Percentiles rank a stretch among this genome's conserved stretches.
phyloP scores from a whole-genome alignment of 2,888 invertebrate genomes.

The Eugnorisma glareosa region DNA sequence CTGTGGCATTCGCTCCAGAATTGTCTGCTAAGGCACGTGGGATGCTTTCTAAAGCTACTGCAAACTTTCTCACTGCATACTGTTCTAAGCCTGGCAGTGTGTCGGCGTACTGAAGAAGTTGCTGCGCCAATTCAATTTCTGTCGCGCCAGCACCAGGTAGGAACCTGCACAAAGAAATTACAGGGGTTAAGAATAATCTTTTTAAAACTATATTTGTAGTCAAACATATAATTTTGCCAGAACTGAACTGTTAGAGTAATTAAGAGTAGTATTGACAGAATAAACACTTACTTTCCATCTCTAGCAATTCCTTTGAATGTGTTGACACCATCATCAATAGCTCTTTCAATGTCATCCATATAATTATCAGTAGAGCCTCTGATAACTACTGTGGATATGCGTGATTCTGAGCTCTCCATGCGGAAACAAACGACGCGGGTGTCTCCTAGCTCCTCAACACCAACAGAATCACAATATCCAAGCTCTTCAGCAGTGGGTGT shows the following conservation, averaged over 20 bases:
- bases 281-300: conserved; percentile 90
- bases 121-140: conserved; percentile 97
- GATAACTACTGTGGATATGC: conserved; percentile 97
- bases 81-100: conserved; percentile 98
- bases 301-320: conserved; percentile 98
- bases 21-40: conserved; percentile 98
- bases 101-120: conserved; percentile 96
- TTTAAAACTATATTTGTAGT: neutral
- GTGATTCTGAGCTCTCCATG: conserved; percentile 95
- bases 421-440: conserved; percentile 98
- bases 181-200: neutral
- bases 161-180: conserved; percentile 85
- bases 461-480: conserved; percentile 97
- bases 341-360: conserved; percentile 99
- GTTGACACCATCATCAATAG: conserved; percentile 99
- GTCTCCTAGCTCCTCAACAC: conserved; percentile 98
- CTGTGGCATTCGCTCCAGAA: conserved; percentile 96
- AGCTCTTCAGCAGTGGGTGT: conserved; percentile 97
- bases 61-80: conserved; percentile 98
- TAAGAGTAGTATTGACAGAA: neutral
- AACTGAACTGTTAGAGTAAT: no score
- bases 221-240: neutral
- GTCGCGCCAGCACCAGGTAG: conserved; percentile 98
- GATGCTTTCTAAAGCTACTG: conserved; percentile 96
- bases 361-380: conserved; percentile 99